Conservation (phyloP, 2,888 invertebrate species). For the Dioctria linearis region DNA sequence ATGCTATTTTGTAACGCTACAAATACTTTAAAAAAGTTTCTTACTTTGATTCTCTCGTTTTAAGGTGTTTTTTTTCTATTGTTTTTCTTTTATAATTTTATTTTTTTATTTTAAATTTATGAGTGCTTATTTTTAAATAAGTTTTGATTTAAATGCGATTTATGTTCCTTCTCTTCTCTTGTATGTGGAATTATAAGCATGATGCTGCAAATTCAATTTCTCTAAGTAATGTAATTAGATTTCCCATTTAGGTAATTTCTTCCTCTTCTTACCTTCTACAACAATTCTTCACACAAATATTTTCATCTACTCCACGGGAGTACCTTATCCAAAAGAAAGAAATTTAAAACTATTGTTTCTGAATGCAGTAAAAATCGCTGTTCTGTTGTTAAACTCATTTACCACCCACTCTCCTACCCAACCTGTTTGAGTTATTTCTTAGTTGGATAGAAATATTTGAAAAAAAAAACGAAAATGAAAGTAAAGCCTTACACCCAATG, state of each 20-base stretch:
- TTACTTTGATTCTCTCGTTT: constrained; percentile 8
- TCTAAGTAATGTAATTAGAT: too few relatives aligned
- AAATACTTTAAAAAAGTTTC: constrained; percentile 4
- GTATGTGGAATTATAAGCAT: neutral
- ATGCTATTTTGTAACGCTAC: constrained; percentile 15
- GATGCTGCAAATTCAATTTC: too few relatives aligned
- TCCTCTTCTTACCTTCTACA: too few relatives aligned
- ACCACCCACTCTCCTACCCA: too few relatives aligned
- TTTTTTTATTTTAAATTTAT: neutral
- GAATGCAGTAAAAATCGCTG: too few relatives aligned
- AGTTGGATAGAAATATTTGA: constrained; percentile 12
- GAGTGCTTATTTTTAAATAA: constrained; percentile 24
- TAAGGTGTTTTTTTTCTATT: constrained; percentile 17
- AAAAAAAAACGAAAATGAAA: neutral
- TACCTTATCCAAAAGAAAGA: too few relatives aligned
- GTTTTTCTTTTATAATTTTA: too few relatives aligned
- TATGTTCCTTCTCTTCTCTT: neutral
- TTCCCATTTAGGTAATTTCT: too few relatives aligned
- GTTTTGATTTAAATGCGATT: constrained; percentile 8
- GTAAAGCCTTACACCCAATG: constrained; percentile 1
- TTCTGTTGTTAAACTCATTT: too few relatives aligned
- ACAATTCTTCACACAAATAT: too few relatives aligned
- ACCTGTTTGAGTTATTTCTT: neutral
- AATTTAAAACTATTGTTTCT: too few relatives aligned
- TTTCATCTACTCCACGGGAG: too few relatives aligned